Base-by-base conservation (phyloP, 2,113 vertebrate genomes). In the Eulemur macaco region DNA sequence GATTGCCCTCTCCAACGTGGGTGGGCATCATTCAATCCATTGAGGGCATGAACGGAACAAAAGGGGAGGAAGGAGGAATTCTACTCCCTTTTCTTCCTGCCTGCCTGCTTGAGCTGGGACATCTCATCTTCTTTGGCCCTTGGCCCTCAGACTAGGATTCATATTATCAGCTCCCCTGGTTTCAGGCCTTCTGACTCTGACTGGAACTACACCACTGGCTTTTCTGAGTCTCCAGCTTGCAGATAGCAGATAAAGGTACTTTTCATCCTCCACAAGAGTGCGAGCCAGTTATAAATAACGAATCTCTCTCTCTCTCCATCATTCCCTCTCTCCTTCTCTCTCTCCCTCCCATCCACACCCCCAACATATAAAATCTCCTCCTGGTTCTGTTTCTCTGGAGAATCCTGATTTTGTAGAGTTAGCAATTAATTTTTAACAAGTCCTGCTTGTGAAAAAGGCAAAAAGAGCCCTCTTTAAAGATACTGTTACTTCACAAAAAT, bases 401-500 rank as follows among this genome's bases (percentile, higher is more conserved):
- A 71, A 47, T 5, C n/a, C 77, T 54, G 42, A 74, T 14, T 31
- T 50, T 31, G 89, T 6, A 89, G 39, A 94, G 34, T 39, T 85
- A 42, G 10, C 42, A 60, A 34, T 73, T 86, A 50, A 20, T 58
- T 66, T 58, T 69, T 94, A 87, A 87, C 34, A 95, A 94, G 39
- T 2, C 12, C 68, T 93, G 7, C 17, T 52, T 88, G 20, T 82
- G 39, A 81, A 92, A 86, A 95, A 76, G 52, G 31, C 37, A 92
- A 80, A 73, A 84, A 74, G 68, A 83, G 13, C 29, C 25, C 50
- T 93, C 39, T 73, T 81, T 64, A 91, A 94, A 89, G 37, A 92
- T 83, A 20, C 29, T 92, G 17, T 77, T 89, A 31, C 92, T 95
- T 94, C 69, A 37, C 56, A 86, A 86, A 95, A 84, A 80, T 84